These are phyloP conservation scores for Rhopilema esculentum DNA, from an alignment of 30 jellyfish, hydroid and myxozoan genomes.

Conservation along the genomic window DNA sequence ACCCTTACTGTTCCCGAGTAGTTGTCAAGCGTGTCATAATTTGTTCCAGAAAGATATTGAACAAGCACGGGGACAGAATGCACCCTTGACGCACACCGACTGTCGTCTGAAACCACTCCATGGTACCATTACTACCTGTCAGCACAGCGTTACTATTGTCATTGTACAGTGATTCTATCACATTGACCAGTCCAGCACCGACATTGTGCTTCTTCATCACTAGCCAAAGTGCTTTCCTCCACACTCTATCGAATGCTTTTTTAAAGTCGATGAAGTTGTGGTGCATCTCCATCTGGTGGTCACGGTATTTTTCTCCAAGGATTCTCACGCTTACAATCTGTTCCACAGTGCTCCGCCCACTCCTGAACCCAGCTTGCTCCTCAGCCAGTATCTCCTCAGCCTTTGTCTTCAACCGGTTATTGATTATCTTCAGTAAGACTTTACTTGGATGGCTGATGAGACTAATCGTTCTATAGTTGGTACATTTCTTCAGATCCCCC, in stretches of 20 bases:
- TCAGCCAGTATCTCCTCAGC: conserved; percentile 56
- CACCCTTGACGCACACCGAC: conserved; percentile 70
- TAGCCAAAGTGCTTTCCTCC: conserved; percentile 53
- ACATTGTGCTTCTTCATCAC: conserved; percentile 53
- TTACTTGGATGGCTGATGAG: conserved; percentile 69
- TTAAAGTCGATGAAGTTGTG: conserved; percentile 61
- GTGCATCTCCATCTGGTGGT: conserved; percentile 58
- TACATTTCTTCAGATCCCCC: conserved; percentile 42
- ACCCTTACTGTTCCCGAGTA: conserved; percentile 40
- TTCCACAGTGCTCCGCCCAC: conserved; percentile 68
- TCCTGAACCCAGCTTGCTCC: conserved; percentile 74
- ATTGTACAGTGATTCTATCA: conserved; percentile 55
- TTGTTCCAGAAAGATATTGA: conserved; percentile 59
- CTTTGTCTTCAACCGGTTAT: conserved; percentile 49
- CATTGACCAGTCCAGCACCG: conserved; percentile 54
- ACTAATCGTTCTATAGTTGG: conserved; percentile 58
- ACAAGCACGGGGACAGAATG: conserved; percentile 52
- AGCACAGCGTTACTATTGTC: conserved; percentile 37
- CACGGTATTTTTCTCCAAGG: conserved; percentile 43
- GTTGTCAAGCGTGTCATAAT: conserved; percentile 53
- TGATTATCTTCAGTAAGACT: conserved; percentile 45
- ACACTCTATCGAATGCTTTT: conserved; percentile 57
- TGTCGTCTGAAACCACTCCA: conserved; percentile 50
- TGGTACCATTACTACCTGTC: conserved; percentile 11
- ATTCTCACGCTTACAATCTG: conserved; percentile 46